Conservation (phyloP, 2,113 vertebrate species). For the Aramus guarauna region DNA sequence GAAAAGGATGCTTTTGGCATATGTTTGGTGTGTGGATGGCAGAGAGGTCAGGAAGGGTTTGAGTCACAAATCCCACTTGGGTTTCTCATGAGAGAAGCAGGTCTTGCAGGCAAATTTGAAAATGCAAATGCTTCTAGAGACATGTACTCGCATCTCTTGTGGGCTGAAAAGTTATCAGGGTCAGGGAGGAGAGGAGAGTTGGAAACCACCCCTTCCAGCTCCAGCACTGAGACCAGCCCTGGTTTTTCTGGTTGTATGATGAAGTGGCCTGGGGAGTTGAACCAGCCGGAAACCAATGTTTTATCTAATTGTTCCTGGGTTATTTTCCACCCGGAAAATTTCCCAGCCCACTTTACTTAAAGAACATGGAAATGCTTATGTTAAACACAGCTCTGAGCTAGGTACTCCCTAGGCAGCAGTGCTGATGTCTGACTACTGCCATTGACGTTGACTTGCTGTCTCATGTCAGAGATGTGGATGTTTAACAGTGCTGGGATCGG, state of each 20-base stretch:
- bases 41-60: background rate
- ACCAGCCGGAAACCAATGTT: background rate
- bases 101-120: background rate
- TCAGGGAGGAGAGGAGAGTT: background rate
- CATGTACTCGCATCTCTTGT: fast-evolving
- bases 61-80: background rate
- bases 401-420: background rate
- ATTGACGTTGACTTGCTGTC: background rate
- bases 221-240: background rate
- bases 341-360: background rate
- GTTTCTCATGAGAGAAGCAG: background rate
- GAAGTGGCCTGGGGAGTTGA: background rate
- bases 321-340: background rate
- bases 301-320: background rate
- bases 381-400: background rate
- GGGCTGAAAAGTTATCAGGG: background rate
- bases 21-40: background rate
- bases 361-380: background rate
- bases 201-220: background rate
- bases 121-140: background rate
- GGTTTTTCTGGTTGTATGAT: background rate
- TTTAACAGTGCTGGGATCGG: background rate
- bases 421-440: background rate
- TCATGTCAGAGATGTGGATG: background rate
- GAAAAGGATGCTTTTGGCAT: background rate